phyloP scores from a whole-genome alignment of 2,888 invertebrate genomes.

The Omphaloscelis lunosa region DNA sequence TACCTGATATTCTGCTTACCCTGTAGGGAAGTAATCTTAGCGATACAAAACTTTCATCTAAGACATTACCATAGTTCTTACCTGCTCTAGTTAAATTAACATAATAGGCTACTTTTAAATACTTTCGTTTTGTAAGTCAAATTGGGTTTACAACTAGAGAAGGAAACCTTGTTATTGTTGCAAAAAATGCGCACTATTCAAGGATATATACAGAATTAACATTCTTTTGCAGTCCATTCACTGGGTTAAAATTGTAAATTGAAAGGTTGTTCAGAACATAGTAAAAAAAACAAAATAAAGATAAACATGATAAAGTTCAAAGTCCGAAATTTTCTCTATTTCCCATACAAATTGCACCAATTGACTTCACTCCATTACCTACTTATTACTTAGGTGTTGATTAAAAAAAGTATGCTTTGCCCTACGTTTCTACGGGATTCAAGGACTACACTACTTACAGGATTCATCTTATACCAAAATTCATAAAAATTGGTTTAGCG shows the following conservation, averaged over 20 bases:
- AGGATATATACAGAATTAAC: slow-evolving; percentile 32
- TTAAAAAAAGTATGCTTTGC: background rate
- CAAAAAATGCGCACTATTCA: slow-evolving; percentile 31
- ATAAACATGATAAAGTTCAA: background rate
- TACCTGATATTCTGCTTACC: slow-evolving; percentile 2
- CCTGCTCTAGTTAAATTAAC: slow-evolving; percentile 28
- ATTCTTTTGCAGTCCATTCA: slow-evolving; percentile 44
- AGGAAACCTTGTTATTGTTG: slow-evolving; percentile 20
- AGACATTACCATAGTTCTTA: slow-evolving; percentile 26
- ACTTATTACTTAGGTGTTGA: background rate
- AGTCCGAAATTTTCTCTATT: background rate
- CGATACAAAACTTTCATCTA: slow-evolving; percentile 32
- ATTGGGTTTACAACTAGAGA: slow-evolving; percentile 6
- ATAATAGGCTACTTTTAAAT: slow-evolving; percentile 42
- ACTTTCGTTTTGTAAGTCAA: slow-evolving; percentile 44
- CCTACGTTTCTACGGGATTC: background rate
- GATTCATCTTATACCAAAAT: too few species aligned
- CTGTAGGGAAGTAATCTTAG: slow-evolving; percentile 2
- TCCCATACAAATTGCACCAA: background rate
- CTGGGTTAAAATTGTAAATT: slow-evolving; percentile 10
- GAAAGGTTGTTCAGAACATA: background rate
- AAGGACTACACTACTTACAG: too few species aligned
- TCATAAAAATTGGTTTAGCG: background rate
- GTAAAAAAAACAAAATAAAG: too few species aligned
- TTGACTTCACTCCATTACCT: background rate